A percentile compares a stretch with the other conserved stretches of the same genome.
These are phyloP conservation scores for Protodeltote pygarga DNA, from an alignment of 2,888 invertebrate genomes.

Conservation along the genomic window DNA sequence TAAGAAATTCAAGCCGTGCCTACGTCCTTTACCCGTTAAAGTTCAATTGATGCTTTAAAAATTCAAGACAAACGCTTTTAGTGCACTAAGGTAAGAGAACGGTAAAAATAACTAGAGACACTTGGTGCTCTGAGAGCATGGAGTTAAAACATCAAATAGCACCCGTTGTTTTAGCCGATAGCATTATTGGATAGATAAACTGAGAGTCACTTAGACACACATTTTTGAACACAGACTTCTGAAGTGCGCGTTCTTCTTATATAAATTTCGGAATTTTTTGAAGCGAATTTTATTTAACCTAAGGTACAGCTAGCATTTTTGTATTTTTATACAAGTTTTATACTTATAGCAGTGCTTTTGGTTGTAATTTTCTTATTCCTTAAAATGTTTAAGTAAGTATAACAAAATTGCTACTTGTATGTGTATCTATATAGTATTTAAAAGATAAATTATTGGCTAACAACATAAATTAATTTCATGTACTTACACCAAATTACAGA, in stretches of 20 bases:
- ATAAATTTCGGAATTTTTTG: background rate
- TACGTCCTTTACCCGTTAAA: constrained; percentile 60
- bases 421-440: no score
- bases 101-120: constrained; percentile 77
- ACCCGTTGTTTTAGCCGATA: constrained; percentile 71
- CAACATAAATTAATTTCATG: no score
- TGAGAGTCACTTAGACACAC: constrained; percentile 45
- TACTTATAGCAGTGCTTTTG: no score
- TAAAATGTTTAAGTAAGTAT: no score
- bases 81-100: constrained; percentile 60
- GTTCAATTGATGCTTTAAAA: constrained; percentile 80
- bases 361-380: no score
- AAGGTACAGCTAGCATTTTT: no score
- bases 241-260: constrained; percentile 7
- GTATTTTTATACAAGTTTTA: no score
- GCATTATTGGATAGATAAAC: constrained; percentile 72
- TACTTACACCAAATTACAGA: background rate
- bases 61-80: constrained; percentile 83
- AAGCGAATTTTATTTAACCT: background rate
- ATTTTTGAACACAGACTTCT: constrained; percentile 14
- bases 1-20: constrained; percentile 35
- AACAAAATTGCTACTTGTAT: no score
- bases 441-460: no score
- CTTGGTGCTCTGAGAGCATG: constrained; percentile 61
- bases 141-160: constrained; percentile 68